phyloP scores from a whole-genome alignment of 2,888 invertebrate species.

The Harmothoe impar region DNA sequence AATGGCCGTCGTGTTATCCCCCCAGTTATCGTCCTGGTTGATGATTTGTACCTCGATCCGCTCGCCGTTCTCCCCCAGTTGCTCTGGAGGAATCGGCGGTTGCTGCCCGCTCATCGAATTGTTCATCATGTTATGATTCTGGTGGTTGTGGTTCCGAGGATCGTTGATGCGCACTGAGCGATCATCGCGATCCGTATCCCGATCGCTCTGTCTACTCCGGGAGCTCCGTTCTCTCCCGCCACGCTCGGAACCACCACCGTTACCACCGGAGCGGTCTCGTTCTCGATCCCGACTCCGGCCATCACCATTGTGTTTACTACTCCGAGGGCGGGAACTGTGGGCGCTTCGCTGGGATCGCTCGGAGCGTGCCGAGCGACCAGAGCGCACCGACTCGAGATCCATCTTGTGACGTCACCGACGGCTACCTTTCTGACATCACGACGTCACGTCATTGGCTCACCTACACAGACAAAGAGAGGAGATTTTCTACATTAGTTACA shows the following conservation, averaged over 20 bases:
- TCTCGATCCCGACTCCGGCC: constrained; percentile 48
- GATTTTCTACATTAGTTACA: too few relatives aligned
- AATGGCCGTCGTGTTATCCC: constrained; percentile 97
- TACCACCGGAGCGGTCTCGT: constrained; percentile 71
- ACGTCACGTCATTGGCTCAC: not conserved
- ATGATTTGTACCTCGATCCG: constrained; percentile 94
- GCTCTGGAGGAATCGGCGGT: not conserved
- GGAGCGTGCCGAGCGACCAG: constrained; percentile 91
- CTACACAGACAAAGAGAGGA: not conserved
- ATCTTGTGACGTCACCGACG: constrained; percentile 83
- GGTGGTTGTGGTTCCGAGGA: constrained; percentile 78
- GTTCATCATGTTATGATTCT: constrained; percentile 44
- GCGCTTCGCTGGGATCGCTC: constrained; percentile 86
- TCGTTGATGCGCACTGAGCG: constrained; percentile 36
- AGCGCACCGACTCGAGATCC: constrained; percentile 97
- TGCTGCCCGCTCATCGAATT: not conserved
- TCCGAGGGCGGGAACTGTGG: constrained; percentile 28
- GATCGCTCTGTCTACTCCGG: constrained; percentile 65
- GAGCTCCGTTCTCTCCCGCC: not conserved
- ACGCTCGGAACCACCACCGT: constrained; percentile 6
- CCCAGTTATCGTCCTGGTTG: constrained; percentile 99
- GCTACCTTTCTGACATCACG: constrained; percentile 1
- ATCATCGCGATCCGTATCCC: constrained; percentile 73
- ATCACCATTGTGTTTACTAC: constrained; percentile 70
- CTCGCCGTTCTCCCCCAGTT: constrained; percentile 69